These are phyloP conservation scores for Mormyrops attenuatus DNA, from an alignment of 2,797 vertebrate species.

Conservation along the genomic window DNA sequence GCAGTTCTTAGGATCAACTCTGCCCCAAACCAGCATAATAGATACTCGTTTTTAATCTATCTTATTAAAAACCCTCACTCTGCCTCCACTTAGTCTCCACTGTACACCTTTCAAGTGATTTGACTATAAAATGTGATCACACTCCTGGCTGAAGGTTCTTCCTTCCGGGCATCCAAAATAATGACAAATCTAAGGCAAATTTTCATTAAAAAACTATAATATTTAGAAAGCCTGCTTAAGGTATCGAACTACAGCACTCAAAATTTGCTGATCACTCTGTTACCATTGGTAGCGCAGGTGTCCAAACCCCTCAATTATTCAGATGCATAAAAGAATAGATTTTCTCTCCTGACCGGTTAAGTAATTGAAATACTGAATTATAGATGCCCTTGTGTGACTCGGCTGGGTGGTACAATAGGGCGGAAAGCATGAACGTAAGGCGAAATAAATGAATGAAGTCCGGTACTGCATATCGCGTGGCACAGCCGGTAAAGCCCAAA, in stretches of 20 bases:
- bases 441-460: background rate
- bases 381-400: slow-evolving; percentile 47
- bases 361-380: slow-evolving; percentile 51
- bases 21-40: background rate
- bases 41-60: background rate
- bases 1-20: background rate
- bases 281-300: background rate
- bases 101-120: background rate
- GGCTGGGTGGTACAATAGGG: slow-evolving; percentile 16
- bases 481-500: background rate
- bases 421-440: background rate
- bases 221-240: background rate
- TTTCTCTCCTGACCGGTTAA: slow-evolving; percentile 42
- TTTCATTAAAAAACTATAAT: background rate
- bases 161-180: background rate
- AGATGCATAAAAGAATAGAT: slow-evolving; percentile 52
- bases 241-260: background rate
- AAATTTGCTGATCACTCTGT: background rate
- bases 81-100: background rate
- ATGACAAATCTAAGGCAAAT: background rate
- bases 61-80: background rate
- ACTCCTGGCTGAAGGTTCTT: background rate
- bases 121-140: background rate
- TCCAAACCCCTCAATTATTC: slow-evolving; percentile 56
- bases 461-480: background rate